Evolutionary conservation across 1,140 invertebrate genomes (phyloP).

Genomic region (Drosophila parvula): DNA sequence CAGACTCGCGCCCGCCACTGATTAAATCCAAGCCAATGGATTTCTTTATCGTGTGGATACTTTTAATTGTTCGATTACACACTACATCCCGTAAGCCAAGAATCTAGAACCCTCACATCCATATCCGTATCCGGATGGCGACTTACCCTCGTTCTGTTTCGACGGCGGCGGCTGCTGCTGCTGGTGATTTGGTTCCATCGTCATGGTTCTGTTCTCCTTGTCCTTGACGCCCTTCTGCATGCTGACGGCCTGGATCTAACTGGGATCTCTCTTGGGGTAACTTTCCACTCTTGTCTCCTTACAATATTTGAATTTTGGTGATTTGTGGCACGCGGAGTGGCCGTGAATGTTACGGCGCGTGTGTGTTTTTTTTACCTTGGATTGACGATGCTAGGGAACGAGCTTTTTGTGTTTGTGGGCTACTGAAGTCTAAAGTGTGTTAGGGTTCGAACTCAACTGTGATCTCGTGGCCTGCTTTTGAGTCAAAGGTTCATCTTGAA

Average conservation of each 20-base stretch:
- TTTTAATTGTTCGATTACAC: too few species aligned
- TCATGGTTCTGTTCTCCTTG: slow-evolving; percentile 42
- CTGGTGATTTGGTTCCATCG: slow-evolving; percentile 15
- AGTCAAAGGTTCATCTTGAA: neutral
- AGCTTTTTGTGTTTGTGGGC: slow-evolving; percentile 22
- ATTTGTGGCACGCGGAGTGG: neutral
- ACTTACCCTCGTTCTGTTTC: slow-evolving; percentile 45
- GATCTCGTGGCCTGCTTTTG: slow-evolving; percentile 25
- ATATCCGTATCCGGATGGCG: neutral
- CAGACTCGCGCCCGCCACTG: too few species aligned
- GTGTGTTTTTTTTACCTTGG: neutral
- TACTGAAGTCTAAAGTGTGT: slow-evolving; percentile 15
- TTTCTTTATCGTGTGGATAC: too few species aligned
- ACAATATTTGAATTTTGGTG: slow-evolving; percentile 13
- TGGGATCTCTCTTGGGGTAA: neutral
- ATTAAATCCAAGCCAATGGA: too few species aligned
- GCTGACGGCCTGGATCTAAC: neutral
- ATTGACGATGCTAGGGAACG: slow-evolving; percentile 15
- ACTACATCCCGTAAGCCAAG: too few species aligned
- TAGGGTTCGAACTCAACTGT: slow-evolving; percentile 25
- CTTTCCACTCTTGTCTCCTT: slow-evolving; percentile 5
- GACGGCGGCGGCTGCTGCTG: slow-evolving; percentile 33
- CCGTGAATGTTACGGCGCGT: neutral
- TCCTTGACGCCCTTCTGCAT: slow-evolving; percentile 68
- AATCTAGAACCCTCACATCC: neutral